These are phyloP conservation scores for Aphelenchoides avenae DNA, from an alignment of 1,140 invertebrate species.

Conservation along the genomic window DNA sequence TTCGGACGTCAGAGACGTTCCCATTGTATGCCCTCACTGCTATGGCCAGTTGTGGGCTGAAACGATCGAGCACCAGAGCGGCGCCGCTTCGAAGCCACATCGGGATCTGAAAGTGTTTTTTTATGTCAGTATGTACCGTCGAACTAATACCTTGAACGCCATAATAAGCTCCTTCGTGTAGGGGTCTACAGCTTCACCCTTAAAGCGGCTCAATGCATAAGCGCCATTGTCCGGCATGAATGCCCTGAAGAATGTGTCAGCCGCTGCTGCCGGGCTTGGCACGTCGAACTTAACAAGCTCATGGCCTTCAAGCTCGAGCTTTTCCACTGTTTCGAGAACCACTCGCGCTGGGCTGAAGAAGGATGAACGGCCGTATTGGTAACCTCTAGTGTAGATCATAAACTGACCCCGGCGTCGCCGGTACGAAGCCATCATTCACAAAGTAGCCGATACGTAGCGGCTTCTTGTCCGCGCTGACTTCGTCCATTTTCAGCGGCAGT, in stretches of 20 bases:
- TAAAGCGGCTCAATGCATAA: no score
- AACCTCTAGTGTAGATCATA: not conserved
- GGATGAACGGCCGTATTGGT: not conserved
- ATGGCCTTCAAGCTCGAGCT: conserved; percentile 42
- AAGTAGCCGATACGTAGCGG: conserved; percentile 47
- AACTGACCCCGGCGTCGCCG: conserved; percentile 39
- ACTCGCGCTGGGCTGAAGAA: conserved; percentile 42
- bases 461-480: conserved; percentile 25
- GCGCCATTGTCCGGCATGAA: conserved; percentile 45
- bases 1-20: conserved; percentile 27
- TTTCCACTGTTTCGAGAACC: conserved; percentile 47
- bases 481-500: conserved; percentile 16
- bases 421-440: conserved; percentile 42
- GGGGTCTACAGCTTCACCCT: no score
- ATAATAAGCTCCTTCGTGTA: no score
- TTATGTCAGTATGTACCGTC: not conserved
- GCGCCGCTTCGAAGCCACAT: conserved; percentile 18
- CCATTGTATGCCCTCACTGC: conserved; percentile 18
- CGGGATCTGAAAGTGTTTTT: conserved; percentile 33
- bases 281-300: conserved; percentile 44
- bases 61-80: conserved; percentile 19
- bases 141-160: no score
- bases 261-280: conserved; percentile 20
- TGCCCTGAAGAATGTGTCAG: conserved; percentile 32
- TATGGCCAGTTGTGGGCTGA: conserved; percentile 24